These are phyloP conservation scores for Drosophila mauritiana DNA, from an alignment of 1,140 invertebrate genomes.

Conservation along the genomic window DNA sequence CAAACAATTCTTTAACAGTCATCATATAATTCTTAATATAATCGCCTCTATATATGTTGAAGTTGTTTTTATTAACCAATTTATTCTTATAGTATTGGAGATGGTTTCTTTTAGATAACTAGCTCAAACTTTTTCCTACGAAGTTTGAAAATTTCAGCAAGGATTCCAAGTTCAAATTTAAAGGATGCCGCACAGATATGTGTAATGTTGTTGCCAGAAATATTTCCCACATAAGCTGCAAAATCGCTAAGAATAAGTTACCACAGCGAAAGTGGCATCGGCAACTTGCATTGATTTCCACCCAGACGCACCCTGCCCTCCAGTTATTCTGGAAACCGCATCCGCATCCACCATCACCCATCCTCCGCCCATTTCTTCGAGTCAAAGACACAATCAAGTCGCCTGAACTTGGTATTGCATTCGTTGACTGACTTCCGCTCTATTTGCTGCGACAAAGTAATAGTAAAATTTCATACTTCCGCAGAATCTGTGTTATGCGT, in stretches of 20 bases:
- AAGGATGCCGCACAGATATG: background rate
- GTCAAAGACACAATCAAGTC: constrained; percentile 71
- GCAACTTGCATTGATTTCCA: constrained; percentile 57
- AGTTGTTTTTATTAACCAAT: too few species aligned
- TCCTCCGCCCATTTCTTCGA: constrained; percentile 19
- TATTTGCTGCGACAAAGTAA: constrained; percentile 80
- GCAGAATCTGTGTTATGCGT: constrained; percentile 65
- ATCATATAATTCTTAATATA: too few species aligned
- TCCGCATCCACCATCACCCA: background rate
- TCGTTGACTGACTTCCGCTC: constrained; percentile 81
- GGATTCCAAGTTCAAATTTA: too few species aligned
- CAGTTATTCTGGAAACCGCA: background rate
- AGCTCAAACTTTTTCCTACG: too few species aligned
- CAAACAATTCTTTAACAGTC: too few species aligned
- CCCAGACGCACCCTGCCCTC: constrained; percentile 14
- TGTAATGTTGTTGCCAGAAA: constrained; percentile 13
- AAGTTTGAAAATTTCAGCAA: too few species aligned
- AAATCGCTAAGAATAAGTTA: constrained; percentile 2
- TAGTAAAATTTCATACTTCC: constrained; percentile 81
- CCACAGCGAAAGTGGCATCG: constrained; percentile 1
- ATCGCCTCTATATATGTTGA: too few species aligned
- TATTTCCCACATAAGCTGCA: constrained; percentile 49
- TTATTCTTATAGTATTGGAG: too few species aligned
- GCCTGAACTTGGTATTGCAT: constrained; percentile 55
- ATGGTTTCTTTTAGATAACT: too few species aligned